Evolutionary conservation across 1,140 invertebrate species (phyloP).

Genomic region (Venustaconcha ellipsiformis): DNA sequence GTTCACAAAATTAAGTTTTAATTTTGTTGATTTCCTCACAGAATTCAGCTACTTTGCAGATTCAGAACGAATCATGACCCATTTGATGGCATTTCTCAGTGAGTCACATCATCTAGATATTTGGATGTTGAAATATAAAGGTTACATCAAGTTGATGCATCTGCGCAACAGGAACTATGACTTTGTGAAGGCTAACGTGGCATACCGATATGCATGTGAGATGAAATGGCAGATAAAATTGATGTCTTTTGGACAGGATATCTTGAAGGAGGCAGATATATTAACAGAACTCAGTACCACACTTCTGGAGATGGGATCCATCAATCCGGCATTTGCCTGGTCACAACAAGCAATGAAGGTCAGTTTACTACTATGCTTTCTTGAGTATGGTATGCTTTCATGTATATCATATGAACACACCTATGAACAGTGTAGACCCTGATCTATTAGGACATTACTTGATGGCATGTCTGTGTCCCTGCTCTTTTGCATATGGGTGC

Average conservation of each 20-base stretch:
- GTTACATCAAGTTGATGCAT: constrained; percentile 59
- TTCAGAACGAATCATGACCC: constrained; percentile 50
- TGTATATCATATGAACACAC: no score
- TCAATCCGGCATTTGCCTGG: constrained; percentile 51
- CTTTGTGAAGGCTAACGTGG: constrained; percentile 42
- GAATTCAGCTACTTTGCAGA: constrained; percentile 50
- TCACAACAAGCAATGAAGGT: constrained; percentile 58
- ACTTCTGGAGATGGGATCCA: constrained; percentile 59
- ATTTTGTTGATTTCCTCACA: constrained; percentile 51
- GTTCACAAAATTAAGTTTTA: constrained; percentile 46
- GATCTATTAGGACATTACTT: no score
- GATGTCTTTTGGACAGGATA: constrained; percentile 62
- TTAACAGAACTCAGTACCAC: constrained; percentile 51
- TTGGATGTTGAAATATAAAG: constrained; percentile 57
- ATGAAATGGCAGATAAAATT: constrained; percentile 58
- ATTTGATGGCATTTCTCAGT: constrained; percentile 51
- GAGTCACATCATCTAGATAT: constrained; percentile 51
- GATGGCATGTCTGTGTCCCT: neutral
- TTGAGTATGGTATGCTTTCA: no score
- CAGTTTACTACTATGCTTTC: neutral
- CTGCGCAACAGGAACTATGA: constrained; percentile 57
- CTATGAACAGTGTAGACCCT: no score
- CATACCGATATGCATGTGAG: constrained; percentile 51
- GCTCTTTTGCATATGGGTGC: no score
- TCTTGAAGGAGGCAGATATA: constrained; percentile 49